Evolutionary conservation across 2,797 vertebrate genomes (phyloP).

Genomic region (Trachops cirrhosus): DNA sequence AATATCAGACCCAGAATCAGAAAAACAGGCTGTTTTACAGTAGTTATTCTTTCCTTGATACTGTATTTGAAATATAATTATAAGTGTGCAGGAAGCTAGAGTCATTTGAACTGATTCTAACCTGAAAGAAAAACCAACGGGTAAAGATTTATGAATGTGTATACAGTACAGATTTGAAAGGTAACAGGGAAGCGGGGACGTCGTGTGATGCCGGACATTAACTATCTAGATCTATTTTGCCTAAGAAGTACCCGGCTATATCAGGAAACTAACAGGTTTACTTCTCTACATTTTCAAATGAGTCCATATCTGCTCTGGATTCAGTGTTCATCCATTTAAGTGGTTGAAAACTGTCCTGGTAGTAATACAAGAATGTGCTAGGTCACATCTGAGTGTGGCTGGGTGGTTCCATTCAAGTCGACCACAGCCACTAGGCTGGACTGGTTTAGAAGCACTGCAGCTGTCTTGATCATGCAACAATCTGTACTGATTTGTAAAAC

Average conservation of each 20-base stretch:
- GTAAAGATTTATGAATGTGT: slow-evolving; percentile 54
- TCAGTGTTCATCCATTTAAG: neutral
- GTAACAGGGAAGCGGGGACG: neutral
- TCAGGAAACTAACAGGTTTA: neutral
- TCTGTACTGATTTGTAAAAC: slow-evolving; percentile 28
- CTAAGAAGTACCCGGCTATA: neutral
- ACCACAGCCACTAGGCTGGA: neutral
- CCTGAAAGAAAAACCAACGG: slow-evolving; percentile 39
- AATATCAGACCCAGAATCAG: slow-evolving; percentile 17
- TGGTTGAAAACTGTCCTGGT: neutral
- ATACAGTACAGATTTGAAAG: neutral
- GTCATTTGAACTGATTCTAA: slow-evolving; percentile 48
- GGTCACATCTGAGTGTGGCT: neutral
- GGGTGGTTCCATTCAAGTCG: neutral
- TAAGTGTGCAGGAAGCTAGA: slow-evolving; percentile 31
- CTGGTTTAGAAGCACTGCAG: neutral
- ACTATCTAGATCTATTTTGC: neutral
- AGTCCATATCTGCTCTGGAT: neutral
- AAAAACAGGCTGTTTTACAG: neutral
- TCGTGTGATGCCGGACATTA: neutral
- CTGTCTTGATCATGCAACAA: neutral
- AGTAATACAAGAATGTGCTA: neutral
- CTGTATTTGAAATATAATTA: slow-evolving; percentile 27
- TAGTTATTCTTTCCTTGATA: slow-evolving; percentile 41
- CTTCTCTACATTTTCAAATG: neutral